A percentile compares a stretch with the other conserved stretches of the same genome.
Conservation (phyloP, 2,888 invertebrate species). For the Julus scandinavius region DNA sequence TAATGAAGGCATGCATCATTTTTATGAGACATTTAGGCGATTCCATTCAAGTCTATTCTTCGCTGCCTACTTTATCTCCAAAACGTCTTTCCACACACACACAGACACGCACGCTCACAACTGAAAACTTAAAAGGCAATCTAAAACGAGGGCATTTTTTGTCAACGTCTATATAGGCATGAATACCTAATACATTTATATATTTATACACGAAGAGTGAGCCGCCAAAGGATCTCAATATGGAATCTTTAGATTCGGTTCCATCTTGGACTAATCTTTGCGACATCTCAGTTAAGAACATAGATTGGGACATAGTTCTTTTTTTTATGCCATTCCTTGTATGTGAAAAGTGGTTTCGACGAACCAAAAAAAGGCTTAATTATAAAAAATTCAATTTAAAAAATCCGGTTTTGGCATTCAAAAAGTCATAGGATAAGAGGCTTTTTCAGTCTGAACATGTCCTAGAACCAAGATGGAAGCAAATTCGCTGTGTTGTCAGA, state of each 20-base stretch:
- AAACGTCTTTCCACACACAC: slow-evolving; percentile 39
- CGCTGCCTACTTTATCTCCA: slow-evolving; percentile 35
- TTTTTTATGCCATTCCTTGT: background rate
- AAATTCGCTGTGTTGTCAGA: no score
- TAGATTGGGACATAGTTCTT: background rate
- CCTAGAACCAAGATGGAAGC: no score
- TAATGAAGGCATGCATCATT: slow-evolving; percentile 56
- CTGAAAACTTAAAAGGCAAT: slow-evolving; percentile 38
- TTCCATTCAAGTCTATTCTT: slow-evolving; percentile 52
- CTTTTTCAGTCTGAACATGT: no score
- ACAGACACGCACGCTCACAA: background rate
- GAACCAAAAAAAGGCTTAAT: background rate
- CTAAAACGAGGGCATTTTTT: slow-evolving; percentile 36
- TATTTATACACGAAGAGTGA: slow-evolving; percentile 8
- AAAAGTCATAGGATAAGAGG: background rate
- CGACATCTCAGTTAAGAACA: background rate
- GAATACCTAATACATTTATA: slow-evolving; percentile 34
- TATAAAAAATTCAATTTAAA: background rate
- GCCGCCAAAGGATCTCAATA: background rate
- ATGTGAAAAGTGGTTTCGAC: background rate
- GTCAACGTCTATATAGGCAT: slow-evolving; percentile 13
- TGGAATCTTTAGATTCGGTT: background rate
- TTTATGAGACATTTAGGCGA: slow-evolving; percentile 56
- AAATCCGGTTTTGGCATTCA: background rate
- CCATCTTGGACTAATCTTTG: background rate